phyloP scores from a whole-genome alignment of 2,888 invertebrate species.

The Cephus runcator region DNA sequence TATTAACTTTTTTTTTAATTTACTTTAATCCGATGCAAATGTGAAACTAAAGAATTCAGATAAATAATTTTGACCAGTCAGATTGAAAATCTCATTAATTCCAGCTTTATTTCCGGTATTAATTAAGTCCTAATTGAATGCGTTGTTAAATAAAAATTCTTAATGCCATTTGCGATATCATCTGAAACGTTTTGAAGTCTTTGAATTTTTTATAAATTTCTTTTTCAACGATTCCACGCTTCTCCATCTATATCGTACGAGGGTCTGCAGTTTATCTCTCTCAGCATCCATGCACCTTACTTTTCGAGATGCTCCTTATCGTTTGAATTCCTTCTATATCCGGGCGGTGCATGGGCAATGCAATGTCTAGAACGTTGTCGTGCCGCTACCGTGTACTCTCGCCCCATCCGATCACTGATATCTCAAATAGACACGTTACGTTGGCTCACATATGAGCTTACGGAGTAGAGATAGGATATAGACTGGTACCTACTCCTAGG shows the following conservation, averaged over 20 bases:
- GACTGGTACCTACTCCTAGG: not conserved
- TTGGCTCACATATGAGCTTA: constrained; percentile 23
- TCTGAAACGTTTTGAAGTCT: not conserved
- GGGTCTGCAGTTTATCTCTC: not conserved
- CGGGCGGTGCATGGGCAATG: not conserved
- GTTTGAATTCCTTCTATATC: not conserved
- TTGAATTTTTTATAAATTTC: not conserved
- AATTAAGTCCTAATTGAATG: not conserved
- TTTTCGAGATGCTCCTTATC: not conserved
- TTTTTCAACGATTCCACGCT: not conserved
- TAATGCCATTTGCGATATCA: not conserved
- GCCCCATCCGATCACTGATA: constrained; percentile 53
- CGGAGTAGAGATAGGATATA: not conserved
- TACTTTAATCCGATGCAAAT: not conserved
- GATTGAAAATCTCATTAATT: too few species aligned
- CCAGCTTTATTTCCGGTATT: too few species aligned
- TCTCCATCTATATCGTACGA: not conserved
- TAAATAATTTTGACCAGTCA: not conserved
- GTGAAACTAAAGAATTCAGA: not conserved
- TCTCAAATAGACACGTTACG: constrained; percentile 60
- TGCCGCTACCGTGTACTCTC: constrained; percentile 41
- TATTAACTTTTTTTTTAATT: not conserved
- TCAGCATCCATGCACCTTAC: not conserved
- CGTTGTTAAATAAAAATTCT: not conserved
- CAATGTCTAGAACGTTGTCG: constrained; percentile 22